These are phyloP conservation scores for Tinamus major DNA, from an alignment of 2,797 vertebrate species.

Conservation along the genomic window DNA sequence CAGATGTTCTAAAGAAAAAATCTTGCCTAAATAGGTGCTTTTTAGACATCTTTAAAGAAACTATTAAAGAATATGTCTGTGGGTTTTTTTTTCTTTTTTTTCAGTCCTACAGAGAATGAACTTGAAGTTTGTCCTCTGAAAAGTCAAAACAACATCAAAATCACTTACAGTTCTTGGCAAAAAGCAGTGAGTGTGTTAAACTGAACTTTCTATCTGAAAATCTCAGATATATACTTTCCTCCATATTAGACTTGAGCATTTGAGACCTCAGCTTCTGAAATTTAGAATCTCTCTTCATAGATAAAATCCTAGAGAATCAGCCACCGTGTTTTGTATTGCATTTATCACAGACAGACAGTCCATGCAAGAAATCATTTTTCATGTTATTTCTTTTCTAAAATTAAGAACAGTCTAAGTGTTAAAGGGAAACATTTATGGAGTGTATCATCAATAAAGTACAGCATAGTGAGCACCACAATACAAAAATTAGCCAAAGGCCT, in stretches of 20 bases:
- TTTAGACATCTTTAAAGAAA: background rate
- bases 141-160: background rate
- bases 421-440: background rate
- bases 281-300: background rate
- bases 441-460: background rate
- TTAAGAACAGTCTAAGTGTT: background rate
- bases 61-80: background rate
- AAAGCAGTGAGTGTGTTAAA: background rate
- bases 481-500: background rate
- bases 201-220: background rate
- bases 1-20: background rate
- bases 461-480: background rate
- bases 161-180: background rate
- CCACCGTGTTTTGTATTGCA: background rate
- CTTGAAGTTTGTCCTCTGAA: background rate
- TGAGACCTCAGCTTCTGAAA: background rate
- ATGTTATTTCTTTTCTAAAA: background rate
- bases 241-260: background rate
- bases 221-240: background rate
- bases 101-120: background rate
- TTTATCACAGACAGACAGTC: background rate
- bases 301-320: background rate
- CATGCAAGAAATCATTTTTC: background rate
- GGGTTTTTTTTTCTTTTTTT: background rate
- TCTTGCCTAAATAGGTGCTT: fast-evolving